phyloP scores from a whole-genome alignment of 2,888 invertebrate species.

The Aquatica leii region DNA sequence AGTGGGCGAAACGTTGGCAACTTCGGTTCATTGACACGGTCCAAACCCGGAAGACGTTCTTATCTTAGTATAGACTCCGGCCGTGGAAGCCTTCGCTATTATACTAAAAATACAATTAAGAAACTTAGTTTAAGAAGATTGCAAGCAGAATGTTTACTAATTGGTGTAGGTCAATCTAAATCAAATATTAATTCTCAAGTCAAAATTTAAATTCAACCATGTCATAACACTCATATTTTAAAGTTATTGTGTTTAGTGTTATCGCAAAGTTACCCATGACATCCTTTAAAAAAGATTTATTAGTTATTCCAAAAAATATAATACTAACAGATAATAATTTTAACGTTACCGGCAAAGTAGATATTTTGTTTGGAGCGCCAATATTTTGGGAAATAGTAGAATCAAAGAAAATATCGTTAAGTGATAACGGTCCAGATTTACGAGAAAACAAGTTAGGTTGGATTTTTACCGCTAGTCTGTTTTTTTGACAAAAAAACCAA shows the following conservation, averaged over 20 bases:
- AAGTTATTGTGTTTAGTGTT: conserved; percentile 2
- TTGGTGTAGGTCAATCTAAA: conserved; percentile 24
- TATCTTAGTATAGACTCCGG: too few species aligned
- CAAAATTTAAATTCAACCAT: background rate
- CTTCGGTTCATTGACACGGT: too few species aligned
- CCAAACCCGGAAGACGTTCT: too few species aligned
- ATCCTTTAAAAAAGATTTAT: background rate
- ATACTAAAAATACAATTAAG: too few species aligned
- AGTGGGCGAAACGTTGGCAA: too few species aligned
- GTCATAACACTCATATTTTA: too few species aligned
- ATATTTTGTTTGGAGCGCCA: conserved; percentile 10
- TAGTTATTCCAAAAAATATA: conserved; percentile 7
- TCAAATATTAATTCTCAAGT: conserved; percentile 4
- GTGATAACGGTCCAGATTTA: conserved; percentile 18
- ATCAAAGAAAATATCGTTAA: conserved; percentile 14
- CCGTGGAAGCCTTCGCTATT: too few species aligned
- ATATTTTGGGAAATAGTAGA: conserved; percentile 23
- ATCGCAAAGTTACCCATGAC: background rate
- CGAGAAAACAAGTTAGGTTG: conserved; percentile 39
- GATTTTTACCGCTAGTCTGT: conserved; percentile 30
- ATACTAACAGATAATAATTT: conserved; percentile 2
- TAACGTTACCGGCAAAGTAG: background rate
- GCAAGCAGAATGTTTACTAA: conserved; percentile 14
- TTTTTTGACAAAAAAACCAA: background rate
- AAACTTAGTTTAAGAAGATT: conserved; percentile 14